Conservation (phyloP, 1,140 invertebrate species). For the Bursaphelenchus mucronatus region DNA sequence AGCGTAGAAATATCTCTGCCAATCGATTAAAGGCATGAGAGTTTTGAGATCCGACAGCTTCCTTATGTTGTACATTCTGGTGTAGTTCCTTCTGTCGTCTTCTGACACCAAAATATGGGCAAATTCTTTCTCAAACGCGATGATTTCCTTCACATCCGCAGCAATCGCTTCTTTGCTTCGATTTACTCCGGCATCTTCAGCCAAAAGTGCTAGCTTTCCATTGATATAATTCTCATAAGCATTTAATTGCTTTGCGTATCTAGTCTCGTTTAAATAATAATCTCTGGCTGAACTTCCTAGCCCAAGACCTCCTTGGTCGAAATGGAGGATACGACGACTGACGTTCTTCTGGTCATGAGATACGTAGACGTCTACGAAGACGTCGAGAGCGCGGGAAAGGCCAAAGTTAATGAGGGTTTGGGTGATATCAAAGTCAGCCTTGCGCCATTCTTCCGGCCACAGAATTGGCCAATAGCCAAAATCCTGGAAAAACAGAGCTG, state of each 20-base stretch:
- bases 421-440: slow-evolving; percentile 40
- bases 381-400: slow-evolving; percentile 33
- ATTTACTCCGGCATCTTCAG: slow-evolving; percentile 38
- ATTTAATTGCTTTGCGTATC: slow-evolving; percentile 55
- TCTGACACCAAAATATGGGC: slow-evolving; percentile 50
- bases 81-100: slow-evolving; percentile 50
- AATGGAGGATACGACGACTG: slow-evolving; percentile 35
- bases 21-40: slow-evolving; percentile 42
- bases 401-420: slow-evolving; percentile 40
- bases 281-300: slow-evolving; percentile 49
- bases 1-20: slow-evolving; percentile 40
- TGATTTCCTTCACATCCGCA: slow-evolving; percentile 39
- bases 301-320: slow-evolving; percentile 54
- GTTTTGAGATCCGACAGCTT: slow-evolving; percentile 36
- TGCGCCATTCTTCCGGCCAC: slow-evolving; percentile 36
- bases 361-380: slow-evolving; percentile 49
- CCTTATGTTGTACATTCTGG: slow-evolving; percentile 50
- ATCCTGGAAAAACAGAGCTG: not conserved
- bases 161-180: slow-evolving; percentile 33
- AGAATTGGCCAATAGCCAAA: slow-evolving; percentile 55
- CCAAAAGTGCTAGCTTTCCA: slow-evolving; percentile 41
- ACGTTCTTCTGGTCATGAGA: slow-evolving; percentile 47
- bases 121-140: slow-evolving; percentile 54
- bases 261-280: slow-evolving; percentile 57
- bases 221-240: slow-evolving; percentile 48